Evolutionary conservation across 2,888 invertebrate genomes (phyloP).

Genomic region (Ophraella communa): DNA sequence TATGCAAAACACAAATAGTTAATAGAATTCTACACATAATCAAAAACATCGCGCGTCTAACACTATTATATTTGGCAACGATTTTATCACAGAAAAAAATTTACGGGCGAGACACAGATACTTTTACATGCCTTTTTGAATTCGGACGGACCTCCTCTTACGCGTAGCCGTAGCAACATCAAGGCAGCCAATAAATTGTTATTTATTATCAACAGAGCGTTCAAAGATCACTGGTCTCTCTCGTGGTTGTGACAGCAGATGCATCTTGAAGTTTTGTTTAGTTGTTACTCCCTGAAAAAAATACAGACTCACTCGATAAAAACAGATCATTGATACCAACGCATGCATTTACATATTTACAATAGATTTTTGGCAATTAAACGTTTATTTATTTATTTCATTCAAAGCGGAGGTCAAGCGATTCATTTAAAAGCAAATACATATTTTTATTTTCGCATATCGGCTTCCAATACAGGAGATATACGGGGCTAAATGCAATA

Average conservation of each 20-base stretch:
- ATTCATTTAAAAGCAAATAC: neutral
- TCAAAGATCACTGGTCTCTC: conserved; percentile 46
- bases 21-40: conserved; percentile 32
- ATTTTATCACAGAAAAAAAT: conserved; percentile 33
- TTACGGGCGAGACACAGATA: conserved; percentile 12
- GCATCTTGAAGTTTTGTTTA: conserved; percentile 36
- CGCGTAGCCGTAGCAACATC: conserved; percentile 24
- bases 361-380: conserved; percentile 32
- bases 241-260: conserved; percentile 41
- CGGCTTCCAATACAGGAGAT: too few relatives aligned
- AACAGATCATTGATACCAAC: conserved; percentile 35
- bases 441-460: too few relatives aligned
- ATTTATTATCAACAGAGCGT: conserved; percentile 41
- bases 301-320: conserved; percentile 26
- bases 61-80: conserved; percentile 26
- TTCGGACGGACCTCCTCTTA: conserved; percentile 17
- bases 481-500: too few relatives aligned
- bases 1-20: conserved; percentile 26
- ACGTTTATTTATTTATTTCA: conserved; percentile 9
- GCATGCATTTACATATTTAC: conserved; percentile 28
- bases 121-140: conserved; percentile 29
- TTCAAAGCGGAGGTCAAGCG: neutral
- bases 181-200: conserved; percentile 25
- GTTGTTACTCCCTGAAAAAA: conserved; percentile 20
- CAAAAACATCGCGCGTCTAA: conserved; percentile 24